phyloP scores from a whole-genome alignment of 2,888 invertebrate species.

The Zele albiditarsus region DNA sequence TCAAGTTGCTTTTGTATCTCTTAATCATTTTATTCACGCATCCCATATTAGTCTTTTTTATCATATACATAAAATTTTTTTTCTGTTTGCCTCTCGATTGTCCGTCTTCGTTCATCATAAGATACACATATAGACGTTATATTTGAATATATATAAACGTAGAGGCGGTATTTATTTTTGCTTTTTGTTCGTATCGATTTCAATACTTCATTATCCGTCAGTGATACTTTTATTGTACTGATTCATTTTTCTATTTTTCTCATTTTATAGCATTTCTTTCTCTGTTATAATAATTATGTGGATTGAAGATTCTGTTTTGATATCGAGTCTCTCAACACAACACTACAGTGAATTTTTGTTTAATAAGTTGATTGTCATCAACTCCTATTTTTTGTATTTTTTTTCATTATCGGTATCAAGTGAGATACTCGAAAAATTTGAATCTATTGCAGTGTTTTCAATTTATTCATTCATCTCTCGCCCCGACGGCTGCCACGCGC shows the following conservation, averaged over 20 bases:
- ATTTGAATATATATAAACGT: slow-evolving; percentile 68
- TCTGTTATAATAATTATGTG: too few species aligned
- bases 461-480: neutral
- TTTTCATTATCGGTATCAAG: neutral
- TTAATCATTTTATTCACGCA: slow-evolving; percentile 49
- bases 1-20: slow-evolving; percentile 61
- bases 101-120: neutral
- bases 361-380: too few species aligned
- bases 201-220: slow-evolving; percentile 27
- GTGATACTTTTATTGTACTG: neutral
- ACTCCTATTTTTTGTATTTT: too few species aligned
- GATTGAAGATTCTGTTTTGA: too few species aligned
- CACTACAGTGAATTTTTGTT: too few species aligned
- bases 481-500: slow-evolving; percentile 33
- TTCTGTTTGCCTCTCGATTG: slow-evolving; percentile 30
- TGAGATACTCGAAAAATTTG: neutral
- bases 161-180: slow-evolving; percentile 66
- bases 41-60: slow-evolving; percentile 25
- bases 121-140: slow-evolving; percentile 63
- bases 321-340: too few species aligned
- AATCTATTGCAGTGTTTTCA: neutral
- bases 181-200: slow-evolving; percentile 51
- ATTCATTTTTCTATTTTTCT: slow-evolving; percentile 37
- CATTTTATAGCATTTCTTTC: slow-evolving; percentile 26
- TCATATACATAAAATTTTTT: slow-evolving; percentile 35